These are phyloP conservation scores for Zalophus californianus DNA, from an alignment of 2,797 vertebrate species.

Conservation along the genomic window DNA sequence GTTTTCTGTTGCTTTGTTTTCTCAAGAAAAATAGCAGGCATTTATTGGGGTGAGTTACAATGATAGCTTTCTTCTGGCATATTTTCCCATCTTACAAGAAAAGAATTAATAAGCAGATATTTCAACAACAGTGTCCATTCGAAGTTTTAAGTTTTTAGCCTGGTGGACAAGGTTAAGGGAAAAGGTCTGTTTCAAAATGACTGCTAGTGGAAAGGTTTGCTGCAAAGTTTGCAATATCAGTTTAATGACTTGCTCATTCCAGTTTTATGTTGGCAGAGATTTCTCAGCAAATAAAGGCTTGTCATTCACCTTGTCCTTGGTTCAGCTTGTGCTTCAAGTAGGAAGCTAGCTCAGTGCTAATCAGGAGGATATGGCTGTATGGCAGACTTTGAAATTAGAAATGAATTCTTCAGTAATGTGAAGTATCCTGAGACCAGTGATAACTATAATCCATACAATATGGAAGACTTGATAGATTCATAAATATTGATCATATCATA, in stretches of 20 bases:
- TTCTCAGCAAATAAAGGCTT: slow-evolving; percentile 58
- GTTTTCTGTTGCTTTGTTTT: slow-evolving; percentile 21
- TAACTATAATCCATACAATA: slow-evolving; percentile 59
- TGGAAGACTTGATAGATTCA: slow-evolving; percentile 63
- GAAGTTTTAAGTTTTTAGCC: background rate
- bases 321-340: background rate
- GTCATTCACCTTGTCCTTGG: slow-evolving; percentile 48
- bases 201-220: background rate
- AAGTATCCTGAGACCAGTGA: slow-evolving; percentile 4
- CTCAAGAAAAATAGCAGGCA: slow-evolving; percentile 18
- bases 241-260: slow-evolving; percentile 41
- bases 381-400: slow-evolving; percentile 69
- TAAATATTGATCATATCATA: slow-evolving; percentile 66
- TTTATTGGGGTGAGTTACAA: background rate
- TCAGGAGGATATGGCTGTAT: slow-evolving; percentile 10
- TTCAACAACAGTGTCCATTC: background rate
- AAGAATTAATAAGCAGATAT: slow-evolving; percentile 23
- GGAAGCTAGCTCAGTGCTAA: slow-evolving; percentile 19
- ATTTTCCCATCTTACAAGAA: background rate
- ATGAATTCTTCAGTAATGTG: slow-evolving; percentile 57
- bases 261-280: background rate
- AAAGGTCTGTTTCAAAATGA: slow-evolving; percentile 6
- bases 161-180: background rate
- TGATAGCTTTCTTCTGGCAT: background rate
- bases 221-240: background rate